Conservation (phyloP, 2,797 vertebrate species). For the Coccyzus lansbergi region DNA sequence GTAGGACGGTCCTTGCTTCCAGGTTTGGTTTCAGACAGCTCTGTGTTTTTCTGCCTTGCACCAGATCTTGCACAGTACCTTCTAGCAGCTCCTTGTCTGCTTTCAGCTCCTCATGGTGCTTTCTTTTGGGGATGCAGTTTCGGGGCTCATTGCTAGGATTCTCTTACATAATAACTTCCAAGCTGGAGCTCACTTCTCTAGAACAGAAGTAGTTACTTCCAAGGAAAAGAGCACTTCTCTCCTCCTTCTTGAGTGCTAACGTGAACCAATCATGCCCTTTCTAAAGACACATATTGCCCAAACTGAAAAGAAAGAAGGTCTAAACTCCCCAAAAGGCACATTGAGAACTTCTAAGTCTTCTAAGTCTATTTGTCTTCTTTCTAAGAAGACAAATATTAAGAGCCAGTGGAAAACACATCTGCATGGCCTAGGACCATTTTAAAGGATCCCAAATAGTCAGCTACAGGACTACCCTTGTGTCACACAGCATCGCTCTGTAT, state of each 20-base stretch:
- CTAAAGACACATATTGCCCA: background rate
- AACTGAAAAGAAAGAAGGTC: background rate
- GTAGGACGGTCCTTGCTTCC: background rate
- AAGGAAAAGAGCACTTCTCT: background rate
- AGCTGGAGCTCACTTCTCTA: background rate
- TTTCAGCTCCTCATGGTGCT: background rate
- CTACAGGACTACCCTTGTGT: background rate
- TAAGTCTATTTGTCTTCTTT: no score
- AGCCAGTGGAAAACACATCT: background rate
- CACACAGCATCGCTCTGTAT: background rate
- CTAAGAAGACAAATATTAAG: background rate
- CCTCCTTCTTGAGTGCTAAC: background rate
- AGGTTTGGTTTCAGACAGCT: background rate
- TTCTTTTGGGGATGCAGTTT: background rate
- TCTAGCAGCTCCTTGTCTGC: background rate
- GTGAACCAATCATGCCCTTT: background rate
- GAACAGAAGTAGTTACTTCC: background rate
- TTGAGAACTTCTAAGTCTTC: background rate
- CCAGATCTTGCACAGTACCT: background rate
- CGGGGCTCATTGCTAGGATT: background rate
- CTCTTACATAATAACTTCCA: background rate
- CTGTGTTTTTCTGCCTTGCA: background rate
- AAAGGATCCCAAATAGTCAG: background rate
- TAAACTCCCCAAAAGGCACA: background rate
- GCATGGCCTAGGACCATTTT: background rate